Conservation (phyloP, 2,797 vertebrate species). For the Syngnathus acus region DNA sequence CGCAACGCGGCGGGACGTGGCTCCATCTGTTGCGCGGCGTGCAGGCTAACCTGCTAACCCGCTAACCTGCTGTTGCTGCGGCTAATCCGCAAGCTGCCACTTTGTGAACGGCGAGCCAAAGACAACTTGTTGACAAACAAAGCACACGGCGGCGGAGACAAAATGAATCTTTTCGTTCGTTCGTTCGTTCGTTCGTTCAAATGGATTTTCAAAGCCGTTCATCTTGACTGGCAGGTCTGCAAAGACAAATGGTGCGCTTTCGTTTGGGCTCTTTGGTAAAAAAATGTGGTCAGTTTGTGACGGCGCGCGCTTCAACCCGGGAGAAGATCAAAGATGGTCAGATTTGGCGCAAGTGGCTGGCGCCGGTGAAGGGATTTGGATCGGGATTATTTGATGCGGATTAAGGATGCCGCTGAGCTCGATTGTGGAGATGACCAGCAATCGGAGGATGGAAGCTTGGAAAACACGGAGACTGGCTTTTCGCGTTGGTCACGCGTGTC, state of each 20-base stretch:
- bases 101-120: background rate
- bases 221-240: no score
- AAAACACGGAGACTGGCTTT: no score
- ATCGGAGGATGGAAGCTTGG: constrained; percentile 32
- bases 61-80: background rate
- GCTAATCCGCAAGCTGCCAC: constrained; percentile 40
- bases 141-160: background rate
- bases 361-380: constrained; percentile 54
- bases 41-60: constrained; percentile 4
- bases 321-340: no score
- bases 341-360: background rate
- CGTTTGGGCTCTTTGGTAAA: no score
- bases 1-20: constrained; percentile 28
- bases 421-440: constrained; percentile 65
- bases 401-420: constrained; percentile 57
- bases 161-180: no score
- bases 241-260: no score
- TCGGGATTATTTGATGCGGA: constrained; percentile 52
- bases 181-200: no score
- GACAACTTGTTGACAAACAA: background rate
- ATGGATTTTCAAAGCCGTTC: no score
- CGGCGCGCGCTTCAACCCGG: no score
- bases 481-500: background rate
- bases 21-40: constrained; percentile 42
- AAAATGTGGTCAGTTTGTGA: no score